phyloP scores from a whole-genome alignment of 92 coral and sea anemone genomes.

The Montipora capitata region DNA sequence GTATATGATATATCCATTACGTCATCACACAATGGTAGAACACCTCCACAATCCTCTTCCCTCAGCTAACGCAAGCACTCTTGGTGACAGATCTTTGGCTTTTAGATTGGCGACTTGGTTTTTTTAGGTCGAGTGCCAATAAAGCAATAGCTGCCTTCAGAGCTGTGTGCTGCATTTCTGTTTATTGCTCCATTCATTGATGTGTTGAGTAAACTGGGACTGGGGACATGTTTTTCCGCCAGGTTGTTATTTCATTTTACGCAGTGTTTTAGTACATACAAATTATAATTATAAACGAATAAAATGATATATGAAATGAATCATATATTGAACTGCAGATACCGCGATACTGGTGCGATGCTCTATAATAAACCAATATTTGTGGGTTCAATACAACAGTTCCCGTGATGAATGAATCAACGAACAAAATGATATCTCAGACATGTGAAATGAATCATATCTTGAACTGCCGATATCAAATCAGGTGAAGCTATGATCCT shows the following conservation, averaged over 20 bases:
- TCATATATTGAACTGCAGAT: no score
- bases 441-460: background rate
- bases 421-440: no score
- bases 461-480: no score
- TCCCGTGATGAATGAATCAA: no score
- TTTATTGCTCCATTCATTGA: conserved; percentile 22
- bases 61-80: conserved; percentile 25
- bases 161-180: conserved; percentile 12
- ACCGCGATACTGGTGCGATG: no score
- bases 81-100: background rate
- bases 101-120: background rate
- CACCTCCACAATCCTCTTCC: conserved; percentile 57
- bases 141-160: conserved; percentile 4
- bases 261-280: background rate
- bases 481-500: no score
- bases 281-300: no score
- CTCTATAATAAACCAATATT: no score
- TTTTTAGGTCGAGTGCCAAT: background rate
- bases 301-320: no score
- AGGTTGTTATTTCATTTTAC: conserved; percentile 33
- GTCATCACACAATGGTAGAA: conserved; percentile 26
- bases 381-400: no score
- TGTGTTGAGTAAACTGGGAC: conserved; percentile 38
- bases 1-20: background rate
- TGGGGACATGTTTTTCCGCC: conserved; percentile 46